Evolutionary conservation across 1,140 invertebrate genomes (phyloP).

Genomic region (Akabosia matsudoensis): DNA sequence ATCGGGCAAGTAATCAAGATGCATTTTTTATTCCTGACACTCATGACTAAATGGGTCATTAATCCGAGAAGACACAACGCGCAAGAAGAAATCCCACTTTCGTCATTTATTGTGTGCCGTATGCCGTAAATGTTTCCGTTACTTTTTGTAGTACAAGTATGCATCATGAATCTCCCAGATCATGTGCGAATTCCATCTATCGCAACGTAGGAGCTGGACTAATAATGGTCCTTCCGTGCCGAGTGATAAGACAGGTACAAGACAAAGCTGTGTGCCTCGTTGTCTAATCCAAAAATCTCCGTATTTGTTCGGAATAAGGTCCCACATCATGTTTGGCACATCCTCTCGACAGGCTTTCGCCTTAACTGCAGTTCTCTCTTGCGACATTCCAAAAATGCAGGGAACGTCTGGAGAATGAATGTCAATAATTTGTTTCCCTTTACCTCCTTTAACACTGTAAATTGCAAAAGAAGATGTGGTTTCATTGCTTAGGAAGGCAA

Average conservation of each 20-base stretch:
- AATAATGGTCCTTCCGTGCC: neutral
- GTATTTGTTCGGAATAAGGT: neutral
- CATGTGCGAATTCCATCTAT: neutral
- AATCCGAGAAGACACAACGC: too few species aligned
- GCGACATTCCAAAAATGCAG: neutral
- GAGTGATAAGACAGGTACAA: neutral
- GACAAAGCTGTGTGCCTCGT: neutral
- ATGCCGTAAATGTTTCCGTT: neutral
- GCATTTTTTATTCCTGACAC: too few species aligned
- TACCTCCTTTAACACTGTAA: neutral
- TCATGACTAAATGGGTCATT: too few species aligned
- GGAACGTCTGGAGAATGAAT: neutral
- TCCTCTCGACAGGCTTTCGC: slow-evolving; percentile 14
- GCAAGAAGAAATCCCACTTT: too few species aligned
- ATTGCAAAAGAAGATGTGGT: neutral
- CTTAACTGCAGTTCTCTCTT: neutral
- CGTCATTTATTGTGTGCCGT: too few species aligned
- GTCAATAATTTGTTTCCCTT: neutral
- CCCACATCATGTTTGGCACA: neutral
- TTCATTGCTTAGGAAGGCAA: neutral
- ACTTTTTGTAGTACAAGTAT: neutral
- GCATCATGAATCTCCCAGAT: slow-evolving; percentile 13
- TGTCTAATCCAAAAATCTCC: slow-evolving; percentile 6
- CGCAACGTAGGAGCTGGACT: neutral
- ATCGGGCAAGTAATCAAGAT: too few species aligned